phyloP scores from a whole-genome alignment of 2,888 invertebrate species.

The Eristalinus sepulchralis region DNA sequence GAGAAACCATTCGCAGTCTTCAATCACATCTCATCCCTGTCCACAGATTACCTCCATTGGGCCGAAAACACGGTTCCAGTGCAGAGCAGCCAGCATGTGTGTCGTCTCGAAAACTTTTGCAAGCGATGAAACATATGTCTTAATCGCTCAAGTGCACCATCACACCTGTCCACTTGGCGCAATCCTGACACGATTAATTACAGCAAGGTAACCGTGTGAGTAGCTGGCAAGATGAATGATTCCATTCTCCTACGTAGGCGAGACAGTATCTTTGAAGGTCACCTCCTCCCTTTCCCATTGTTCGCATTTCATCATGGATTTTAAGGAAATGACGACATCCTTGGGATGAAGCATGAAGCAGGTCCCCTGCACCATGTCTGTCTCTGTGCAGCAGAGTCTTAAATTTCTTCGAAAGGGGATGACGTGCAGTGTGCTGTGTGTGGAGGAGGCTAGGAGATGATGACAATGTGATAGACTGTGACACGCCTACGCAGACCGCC shows the following conservation, averaged over 20 bases:
- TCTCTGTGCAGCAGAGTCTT: background rate
- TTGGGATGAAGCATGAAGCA: conserved; percentile 6
- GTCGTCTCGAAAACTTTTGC: background rate
- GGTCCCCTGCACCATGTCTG: background rate
- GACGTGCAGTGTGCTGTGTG: too few species aligned
- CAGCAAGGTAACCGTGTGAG: background rate
- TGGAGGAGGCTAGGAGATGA: background rate
- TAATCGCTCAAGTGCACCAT: background rate
- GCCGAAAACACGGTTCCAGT: background rate
- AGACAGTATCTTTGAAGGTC: background rate
- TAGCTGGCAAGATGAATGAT: background rate
- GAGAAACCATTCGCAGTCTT: background rate
- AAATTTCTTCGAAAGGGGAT: background rate
- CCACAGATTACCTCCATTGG: background rate
- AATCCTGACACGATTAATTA: conserved; percentile 42
- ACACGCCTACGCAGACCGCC: background rate
- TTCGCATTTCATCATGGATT: conserved; percentile 39
- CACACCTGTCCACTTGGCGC: conserved; percentile 16
- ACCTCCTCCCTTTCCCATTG: background rate
- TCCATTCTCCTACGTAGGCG: background rate
- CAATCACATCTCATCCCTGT: background rate
- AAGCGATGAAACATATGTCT: background rate
- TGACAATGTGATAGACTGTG: background rate
- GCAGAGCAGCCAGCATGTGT: background rate
- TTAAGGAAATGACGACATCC: conserved; percentile 33